Evolutionary conservation across 2,888 invertebrate genomes (phyloP).

Genomic region (Sympetrum striolatum): DNA sequence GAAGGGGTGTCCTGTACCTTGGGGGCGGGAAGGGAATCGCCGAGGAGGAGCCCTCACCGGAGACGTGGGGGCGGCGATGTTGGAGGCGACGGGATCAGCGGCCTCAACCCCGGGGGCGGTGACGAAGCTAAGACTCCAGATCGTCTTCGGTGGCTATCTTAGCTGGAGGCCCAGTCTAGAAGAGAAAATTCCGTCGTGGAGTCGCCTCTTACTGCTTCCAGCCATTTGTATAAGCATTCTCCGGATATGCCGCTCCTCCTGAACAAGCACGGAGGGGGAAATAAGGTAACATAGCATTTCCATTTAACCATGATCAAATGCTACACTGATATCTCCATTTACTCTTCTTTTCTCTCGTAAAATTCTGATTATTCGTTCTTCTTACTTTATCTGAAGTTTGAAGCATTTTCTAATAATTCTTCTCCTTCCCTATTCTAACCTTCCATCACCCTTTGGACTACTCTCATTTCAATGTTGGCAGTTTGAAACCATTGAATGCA

Average conservation of each 20-base stretch:
- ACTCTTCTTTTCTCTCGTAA: too few relatives aligned
- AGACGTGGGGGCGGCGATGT: not conserved
- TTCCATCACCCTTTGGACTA: too few relatives aligned
- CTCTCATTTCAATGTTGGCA: too few relatives aligned
- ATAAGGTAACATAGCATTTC: not conserved
- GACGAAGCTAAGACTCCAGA: not conserved
- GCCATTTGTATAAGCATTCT: not conserved
- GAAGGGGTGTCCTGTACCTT: not conserved
- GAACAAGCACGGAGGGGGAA: not conserved
- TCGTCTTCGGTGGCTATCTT: constrained; percentile 36
- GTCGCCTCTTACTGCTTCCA: not conserved
- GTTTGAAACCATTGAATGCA: too few relatives aligned
- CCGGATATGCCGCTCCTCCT: constrained; percentile 27
- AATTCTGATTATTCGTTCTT: too few relatives aligned
- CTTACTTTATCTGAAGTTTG: too few relatives aligned
- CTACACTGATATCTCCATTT: too few relatives aligned
- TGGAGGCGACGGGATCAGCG: not conserved
- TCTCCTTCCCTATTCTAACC: too few relatives aligned
- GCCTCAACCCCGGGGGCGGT: not conserved
- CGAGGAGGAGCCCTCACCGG: constrained; percentile 21
- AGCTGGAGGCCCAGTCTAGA: not conserved
- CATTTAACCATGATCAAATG: too few relatives aligned
- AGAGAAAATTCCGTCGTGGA: not conserved
- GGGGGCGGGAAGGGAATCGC: constrained; percentile 11
- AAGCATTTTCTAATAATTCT: too few relatives aligned